A percentile compares a stretch with the other conserved stretches of the same genome.
phyloP scores from a whole-genome alignment of 2,797 vertebrate species.

The Eulemur albifrons region DNA sequence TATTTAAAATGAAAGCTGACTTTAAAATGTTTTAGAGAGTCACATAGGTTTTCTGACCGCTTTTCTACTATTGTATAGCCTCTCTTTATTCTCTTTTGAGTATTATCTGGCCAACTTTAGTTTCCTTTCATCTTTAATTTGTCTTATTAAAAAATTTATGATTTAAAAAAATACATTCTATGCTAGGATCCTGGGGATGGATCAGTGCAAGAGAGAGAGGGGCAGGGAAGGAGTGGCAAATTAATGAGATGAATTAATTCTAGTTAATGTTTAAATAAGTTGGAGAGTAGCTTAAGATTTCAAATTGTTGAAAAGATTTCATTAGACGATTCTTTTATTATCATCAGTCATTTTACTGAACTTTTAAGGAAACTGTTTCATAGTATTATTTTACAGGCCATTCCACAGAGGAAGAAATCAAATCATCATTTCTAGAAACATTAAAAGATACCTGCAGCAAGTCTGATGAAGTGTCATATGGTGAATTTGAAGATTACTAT shows the following conservation, averaged over 20 bases:
- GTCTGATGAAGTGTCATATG: constrained; percentile 83
- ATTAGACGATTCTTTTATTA: not conserved
- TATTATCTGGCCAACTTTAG: not conserved
- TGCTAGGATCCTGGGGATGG: not conserved
- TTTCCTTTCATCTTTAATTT: constrained; percentile 7
- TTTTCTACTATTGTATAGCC: not conserved
- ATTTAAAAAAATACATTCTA: not conserved
- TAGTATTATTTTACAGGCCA: constrained; percentile 78
- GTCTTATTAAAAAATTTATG: not conserved
- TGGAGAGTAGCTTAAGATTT: not conserved
- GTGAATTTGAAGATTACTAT: constrained; percentile 89
- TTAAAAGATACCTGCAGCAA: constrained; percentile 82
- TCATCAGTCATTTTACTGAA: not conserved
- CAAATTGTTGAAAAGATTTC: constrained; percentile 9
- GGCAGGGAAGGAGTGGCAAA: not conserved
- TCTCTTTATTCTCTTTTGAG: not conserved
- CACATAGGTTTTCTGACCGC: not conserved
- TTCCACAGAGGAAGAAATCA: constrained; percentile 85
- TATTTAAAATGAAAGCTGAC: not conserved
- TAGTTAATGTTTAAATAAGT: constrained; percentile 35
- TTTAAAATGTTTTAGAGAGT: not conserved
- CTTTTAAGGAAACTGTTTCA: constrained; percentile 35
- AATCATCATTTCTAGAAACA: constrained; percentile 84
- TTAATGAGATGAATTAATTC: not conserved
- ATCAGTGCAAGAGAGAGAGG: not conserved